Evolutionary conservation across 2,888 invertebrate genomes (phyloP).

Genomic region (Endomychus coccineus): DNA sequence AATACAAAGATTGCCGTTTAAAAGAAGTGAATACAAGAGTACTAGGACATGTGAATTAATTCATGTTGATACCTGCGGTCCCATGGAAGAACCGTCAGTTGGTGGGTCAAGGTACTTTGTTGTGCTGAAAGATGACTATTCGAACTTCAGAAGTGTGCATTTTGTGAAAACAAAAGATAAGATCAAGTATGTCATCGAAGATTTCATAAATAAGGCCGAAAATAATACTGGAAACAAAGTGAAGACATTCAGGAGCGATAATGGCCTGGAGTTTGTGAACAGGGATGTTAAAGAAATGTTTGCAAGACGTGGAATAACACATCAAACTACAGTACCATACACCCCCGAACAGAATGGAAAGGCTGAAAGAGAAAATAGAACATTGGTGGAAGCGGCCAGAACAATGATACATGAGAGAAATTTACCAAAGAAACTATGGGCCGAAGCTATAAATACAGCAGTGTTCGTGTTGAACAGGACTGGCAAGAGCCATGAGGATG

Average conservation of each 20-base stretch:
- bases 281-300: slow-evolving; percentile 22
- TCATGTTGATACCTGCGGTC: slow-evolving; percentile 17
- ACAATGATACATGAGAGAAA: slow-evolving; percentile 26
- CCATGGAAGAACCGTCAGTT: slow-evolving; percentile 11
- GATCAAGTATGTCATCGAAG: neutral
- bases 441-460: slow-evolving; percentile 30
- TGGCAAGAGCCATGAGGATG: slow-evolving; percentile 4
- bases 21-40: neutral
- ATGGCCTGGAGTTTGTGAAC: slow-evolving; percentile 30
- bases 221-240: neutral
- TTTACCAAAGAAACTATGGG: slow-evolving; percentile 29
- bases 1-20: slow-evolving; percentile 1
- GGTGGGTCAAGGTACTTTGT: neutral
- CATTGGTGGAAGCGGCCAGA: slow-evolving; percentile 32
- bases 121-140: slow-evolving; percentile 1
- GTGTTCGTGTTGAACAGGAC: slow-evolving; percentile 21
- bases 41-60: slow-evolving; percentile 7
- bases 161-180: neutral
- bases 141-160: neutral
- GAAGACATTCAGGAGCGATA: slow-evolving; percentile 22
- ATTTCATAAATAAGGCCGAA: neutral
- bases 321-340: slow-evolving; percentile 29
- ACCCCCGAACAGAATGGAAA: slow-evolving; percentile 37
- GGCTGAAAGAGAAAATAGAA: slow-evolving; percentile 34
- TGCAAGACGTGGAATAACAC: slow-evolving; percentile 24